These are phyloP conservation scores for Calliphora vicina DNA, from an alignment of 1,140 invertebrate species.

Conservation along the genomic window DNA sequence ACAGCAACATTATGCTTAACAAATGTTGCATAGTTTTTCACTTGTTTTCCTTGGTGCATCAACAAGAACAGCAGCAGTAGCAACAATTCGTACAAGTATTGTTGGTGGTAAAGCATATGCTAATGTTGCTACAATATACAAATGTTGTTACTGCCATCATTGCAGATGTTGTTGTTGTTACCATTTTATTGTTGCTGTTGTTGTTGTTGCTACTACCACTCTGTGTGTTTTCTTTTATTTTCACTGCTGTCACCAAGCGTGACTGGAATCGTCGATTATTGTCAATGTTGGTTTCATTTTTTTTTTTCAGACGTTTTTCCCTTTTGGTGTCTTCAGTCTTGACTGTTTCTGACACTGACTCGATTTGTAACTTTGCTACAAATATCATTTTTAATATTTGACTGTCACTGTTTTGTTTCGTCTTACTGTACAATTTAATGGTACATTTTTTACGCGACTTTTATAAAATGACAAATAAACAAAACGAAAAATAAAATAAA, in stretches of 20 bases:
- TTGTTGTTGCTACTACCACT: background rate
- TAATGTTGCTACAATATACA: background rate
- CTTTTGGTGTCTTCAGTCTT: background rate
- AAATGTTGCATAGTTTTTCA: slow-evolving; percentile 26
- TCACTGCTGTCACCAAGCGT: background rate
- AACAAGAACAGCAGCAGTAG: background rate
- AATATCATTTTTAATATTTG: slow-evolving; percentile 1
- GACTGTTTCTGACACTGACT: background rate
- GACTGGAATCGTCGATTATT: slow-evolving; percentile 24
- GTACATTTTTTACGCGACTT: background rate
- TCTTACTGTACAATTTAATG: background rate
- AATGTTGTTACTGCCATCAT: background rate
- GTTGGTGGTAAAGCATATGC: background rate
- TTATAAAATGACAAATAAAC: background rate
- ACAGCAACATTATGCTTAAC: background rate
- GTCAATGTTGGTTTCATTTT: background rate
- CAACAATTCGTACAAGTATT: background rate
- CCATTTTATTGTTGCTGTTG: background rate
- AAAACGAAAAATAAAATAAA: no score
- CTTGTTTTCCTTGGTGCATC: slow-evolving; percentile 10
- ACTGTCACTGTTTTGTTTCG: background rate
- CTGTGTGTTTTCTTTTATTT: background rate
- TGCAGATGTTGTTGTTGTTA: background rate
- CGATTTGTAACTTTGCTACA: slow-evolving; percentile 17
- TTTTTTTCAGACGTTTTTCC: background rate